These are phyloP conservation scores for Paelopatides confundens DNA, from an alignment of 53 echinoderm and acorn worm species.

Conservation along the genomic window DNA sequence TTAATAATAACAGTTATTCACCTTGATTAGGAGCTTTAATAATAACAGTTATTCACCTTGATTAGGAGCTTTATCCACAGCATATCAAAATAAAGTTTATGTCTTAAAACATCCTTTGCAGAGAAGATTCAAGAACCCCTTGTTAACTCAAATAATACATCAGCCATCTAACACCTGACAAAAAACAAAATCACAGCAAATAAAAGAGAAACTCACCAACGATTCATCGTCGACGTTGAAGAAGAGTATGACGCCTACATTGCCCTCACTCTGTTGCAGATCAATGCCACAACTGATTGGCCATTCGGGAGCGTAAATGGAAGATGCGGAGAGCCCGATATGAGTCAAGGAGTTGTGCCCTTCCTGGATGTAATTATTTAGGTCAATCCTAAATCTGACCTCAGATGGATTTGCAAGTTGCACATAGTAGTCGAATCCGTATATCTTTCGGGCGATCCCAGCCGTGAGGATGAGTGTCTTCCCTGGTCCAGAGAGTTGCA, in stretches of 20 bases:
- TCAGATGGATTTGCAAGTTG: not conserved
- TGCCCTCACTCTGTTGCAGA: not conserved
- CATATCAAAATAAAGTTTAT: no score
- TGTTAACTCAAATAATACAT: no score
- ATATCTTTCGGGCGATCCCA: not conserved
- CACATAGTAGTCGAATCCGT: slow-evolving; percentile 6
- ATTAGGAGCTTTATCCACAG: no score
- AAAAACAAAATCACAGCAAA: not conserved
- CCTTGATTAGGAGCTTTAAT: no score
- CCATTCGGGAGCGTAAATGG: slow-evolving; percentile 18
- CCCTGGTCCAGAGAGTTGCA: not conserved
- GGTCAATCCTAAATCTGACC: slow-evolving; percentile 1
- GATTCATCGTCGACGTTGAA: not conserved
- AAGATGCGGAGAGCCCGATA: not conserved
- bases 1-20: no score
- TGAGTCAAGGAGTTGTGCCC: not conserved
- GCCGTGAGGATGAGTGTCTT: slow-evolving; percentile 3
- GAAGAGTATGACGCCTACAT: not conserved
- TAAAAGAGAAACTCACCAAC: not conserved
- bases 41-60: no score
- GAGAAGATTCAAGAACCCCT: no score
- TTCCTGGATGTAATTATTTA: not conserved
- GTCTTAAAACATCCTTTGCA: no score
- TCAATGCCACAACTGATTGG: not conserved
- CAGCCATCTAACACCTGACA: no score